Evolutionary conservation across 2,888 invertebrate species (phyloP), one percentile per base, ranked within the genome.

Genomic region (Xylocampa areola): DNA sequence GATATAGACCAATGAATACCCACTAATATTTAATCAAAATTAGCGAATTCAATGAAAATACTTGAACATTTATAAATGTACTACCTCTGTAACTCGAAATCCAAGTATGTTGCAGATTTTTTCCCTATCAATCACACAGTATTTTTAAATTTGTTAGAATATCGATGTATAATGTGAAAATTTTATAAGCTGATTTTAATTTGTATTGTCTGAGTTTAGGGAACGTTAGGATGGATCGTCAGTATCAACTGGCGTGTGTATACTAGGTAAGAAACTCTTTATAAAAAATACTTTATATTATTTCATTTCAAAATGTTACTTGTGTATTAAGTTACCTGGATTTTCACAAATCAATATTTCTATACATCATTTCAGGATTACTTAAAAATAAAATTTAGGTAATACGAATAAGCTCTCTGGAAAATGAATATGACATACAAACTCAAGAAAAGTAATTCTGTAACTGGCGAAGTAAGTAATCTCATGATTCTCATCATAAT

Each of bases 1-100:
- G 86, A 89, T 63, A 80, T 82, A 67, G 82, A 81, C 39, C 73
- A 86, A 52, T 85, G 61, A 70, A 37, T 37, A 53, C 35, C 48
- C 6, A 35, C 23, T 25, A 27, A 25, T 48, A 36, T 40, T 40
- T 41, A 33, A 41, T 51, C 45, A 44, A 52, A 43, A 45, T 52
- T 64, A 59, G 64, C 36, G 19, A 54, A 55, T 35, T 55, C 21
- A 47, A 50, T 37, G 21, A 25, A 51, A 50, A 45, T 27, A 47
- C 23, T 33, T 47, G n/a, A 54, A 32, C 60, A 68, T 57, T 25
- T 64, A 50, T 49, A 48, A 39, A 37, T 23, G 36, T 17, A 23
- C 7, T 51, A 37, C 41, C 40, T 36, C 21, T 30, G 21, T 53
- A 63, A 53, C 40, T 63, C 29, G 40, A 37, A 36, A 53, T 50